Percentiles rank a stretch among this genome's conserved stretches.
These are phyloP conservation scores for Onychostruthus taczanowskii DNA, from an alignment of 2,113 vertebrate species.

Conservation along the genomic window DNA sequence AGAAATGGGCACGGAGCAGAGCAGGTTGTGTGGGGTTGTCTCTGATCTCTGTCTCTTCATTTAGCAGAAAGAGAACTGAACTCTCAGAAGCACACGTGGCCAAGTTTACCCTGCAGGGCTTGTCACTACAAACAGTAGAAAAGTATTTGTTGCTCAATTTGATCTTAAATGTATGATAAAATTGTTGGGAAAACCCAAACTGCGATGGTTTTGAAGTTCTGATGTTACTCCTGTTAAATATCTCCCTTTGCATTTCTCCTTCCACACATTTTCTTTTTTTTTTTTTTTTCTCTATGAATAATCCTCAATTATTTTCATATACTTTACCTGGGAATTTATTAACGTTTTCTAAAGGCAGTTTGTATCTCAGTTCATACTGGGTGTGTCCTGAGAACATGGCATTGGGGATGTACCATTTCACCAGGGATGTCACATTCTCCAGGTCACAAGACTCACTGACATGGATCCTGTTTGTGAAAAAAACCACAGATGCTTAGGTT, in stretches of 20 bases:
- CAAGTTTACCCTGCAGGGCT: neutral
- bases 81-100: neutral
- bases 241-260: neutral
- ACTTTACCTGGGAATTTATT: conserved; percentile 84
- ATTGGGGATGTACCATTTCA: conserved; percentile 79
- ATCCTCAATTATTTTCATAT: neutral
- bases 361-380: conserved; percentile 85
- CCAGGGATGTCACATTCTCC: conserved; percentile 73
- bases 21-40: neutral
- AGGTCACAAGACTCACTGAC: conserved; percentile 74
- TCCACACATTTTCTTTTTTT: neutral
- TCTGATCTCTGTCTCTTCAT: neutral
- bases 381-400: conserved; percentile 78
- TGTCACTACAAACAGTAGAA: neutral
- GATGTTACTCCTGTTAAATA: neutral
- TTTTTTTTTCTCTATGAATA: neutral
- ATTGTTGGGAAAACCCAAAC: neutral
- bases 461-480: conserved; percentile 77
- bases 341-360: conserved; percentile 84
- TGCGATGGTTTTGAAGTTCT: rapidly evolving
- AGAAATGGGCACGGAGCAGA: rapidly evolving
- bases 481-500: neutral
- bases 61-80: neutral
- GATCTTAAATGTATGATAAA: neutral
- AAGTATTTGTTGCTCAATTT: neutral